A percentile compares a stretch with the other conserved stretches of the same genome.
phyloP scores from a whole-genome alignment of 2,797 vertebrate species.

The Austrolebias charrua region DNA sequence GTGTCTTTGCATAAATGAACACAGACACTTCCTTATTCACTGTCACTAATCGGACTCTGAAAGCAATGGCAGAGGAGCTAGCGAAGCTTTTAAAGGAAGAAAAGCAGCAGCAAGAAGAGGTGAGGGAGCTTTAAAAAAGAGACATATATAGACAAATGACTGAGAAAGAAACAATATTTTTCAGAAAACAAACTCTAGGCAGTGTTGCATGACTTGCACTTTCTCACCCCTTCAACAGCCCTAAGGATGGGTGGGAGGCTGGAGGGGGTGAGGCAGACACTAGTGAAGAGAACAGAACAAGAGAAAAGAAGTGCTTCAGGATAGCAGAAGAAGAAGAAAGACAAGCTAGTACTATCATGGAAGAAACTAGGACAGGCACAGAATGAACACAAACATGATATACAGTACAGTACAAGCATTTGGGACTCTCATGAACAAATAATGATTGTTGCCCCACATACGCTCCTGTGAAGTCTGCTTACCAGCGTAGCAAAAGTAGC shows the following conservation, averaged over 20 bases:
- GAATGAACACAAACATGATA: constrained; percentile 54
- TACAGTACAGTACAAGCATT: constrained; percentile 27
- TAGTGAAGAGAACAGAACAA: constrained; percentile 7
- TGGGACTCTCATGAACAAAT: constrained; percentile 18
- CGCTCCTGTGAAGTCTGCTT: constrained; percentile 66
- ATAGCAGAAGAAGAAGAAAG: constrained; percentile 24
- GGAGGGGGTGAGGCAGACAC: not conserved
- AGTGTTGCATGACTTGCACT: constrained; percentile 77
- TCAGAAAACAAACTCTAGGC: constrained; percentile 60
- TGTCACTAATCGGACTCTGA: not conserved
- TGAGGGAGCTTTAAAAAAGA: constrained; percentile 41
- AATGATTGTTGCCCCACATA: constrained; percentile 21
- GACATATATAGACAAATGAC: constrained; percentile 47
- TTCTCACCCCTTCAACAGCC: constrained; percentile 63
- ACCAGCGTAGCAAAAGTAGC: constrained; percentile 66
- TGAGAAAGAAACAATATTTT: constrained; percentile 34
- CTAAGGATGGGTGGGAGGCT: constrained; percentile 28
- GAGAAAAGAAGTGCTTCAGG: constrained; percentile 13
- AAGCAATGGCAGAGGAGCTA: constrained; percentile 37
- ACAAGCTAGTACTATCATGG: constrained; percentile 35
- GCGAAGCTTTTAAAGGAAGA: constrained; percentile 5
- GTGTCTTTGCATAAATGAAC: constrained; percentile 37
- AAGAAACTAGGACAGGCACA: constrained; percentile 65
- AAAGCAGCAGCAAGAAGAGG: constrained; percentile 13
- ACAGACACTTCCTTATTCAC: constrained; percentile 57